phyloP scores from a whole-genome alignment of 1,140 invertebrate species.

The Pectinophora gossypiella region DNA sequence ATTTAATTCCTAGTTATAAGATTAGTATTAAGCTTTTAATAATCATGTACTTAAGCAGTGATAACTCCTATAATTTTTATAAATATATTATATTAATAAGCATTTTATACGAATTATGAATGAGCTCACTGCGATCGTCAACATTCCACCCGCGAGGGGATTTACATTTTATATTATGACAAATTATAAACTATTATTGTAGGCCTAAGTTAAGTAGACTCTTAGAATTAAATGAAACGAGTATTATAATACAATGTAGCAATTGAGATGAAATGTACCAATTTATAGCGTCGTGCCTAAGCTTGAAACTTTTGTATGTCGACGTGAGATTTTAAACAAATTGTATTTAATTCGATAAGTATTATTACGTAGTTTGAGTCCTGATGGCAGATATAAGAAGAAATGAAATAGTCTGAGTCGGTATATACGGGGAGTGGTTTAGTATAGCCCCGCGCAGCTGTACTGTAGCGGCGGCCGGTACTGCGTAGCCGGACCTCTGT shows the following conservation, averaged over 20 bases:
- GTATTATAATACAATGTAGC: neutral
- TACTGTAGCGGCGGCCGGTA: no score
- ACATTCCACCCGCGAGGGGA: neutral
- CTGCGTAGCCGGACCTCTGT: no score
- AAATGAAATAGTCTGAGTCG: neutral
- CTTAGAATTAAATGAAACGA: neutral
- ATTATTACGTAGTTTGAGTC: neutral
- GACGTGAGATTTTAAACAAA: neutral
- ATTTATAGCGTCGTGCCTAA: neutral
- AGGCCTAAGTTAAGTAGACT: neutral
- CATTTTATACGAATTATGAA: conserved; percentile 1
- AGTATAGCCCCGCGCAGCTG: no score
- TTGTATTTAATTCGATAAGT: neutral
- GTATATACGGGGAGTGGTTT: no score
- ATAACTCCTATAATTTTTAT: neutral
- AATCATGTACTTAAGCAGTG: neutral
- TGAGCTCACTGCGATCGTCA: no score
- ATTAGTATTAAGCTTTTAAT: neutral
- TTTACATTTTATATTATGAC: neutral
- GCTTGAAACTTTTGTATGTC: neutral
- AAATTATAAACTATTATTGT: neutral
- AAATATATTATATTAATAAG: neutral
- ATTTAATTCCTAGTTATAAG: neutral
- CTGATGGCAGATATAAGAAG: neutral
- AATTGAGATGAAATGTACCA: neutral